These are phyloP conservation scores for Phalanger gymnotis DNA, from an alignment of 2,797 vertebrate genomes.

Conservation along the genomic window DNA sequence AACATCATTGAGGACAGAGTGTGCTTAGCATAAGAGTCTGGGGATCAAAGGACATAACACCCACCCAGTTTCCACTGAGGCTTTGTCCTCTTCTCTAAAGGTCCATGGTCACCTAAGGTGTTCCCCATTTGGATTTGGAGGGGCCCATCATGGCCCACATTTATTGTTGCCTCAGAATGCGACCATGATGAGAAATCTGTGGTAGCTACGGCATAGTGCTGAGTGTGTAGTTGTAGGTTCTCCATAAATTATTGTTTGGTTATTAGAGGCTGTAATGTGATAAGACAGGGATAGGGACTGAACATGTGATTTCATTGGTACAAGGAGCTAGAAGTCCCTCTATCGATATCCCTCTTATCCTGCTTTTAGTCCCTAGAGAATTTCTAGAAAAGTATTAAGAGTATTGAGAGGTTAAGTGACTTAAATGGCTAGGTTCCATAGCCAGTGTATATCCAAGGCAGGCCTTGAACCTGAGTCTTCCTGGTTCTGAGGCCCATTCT, in stretches of 20 bases:
- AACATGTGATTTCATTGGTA: not conserved
- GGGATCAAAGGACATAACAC: not conserved
- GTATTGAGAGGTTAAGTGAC: not conserved
- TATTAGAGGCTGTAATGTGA: not conserved
- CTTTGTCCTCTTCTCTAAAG: not conserved
- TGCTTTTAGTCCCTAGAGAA: not conserved
- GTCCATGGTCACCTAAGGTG: not conserved
- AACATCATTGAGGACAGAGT: not conserved
- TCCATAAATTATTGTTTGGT: not conserved
- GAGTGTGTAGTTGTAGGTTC: not conserved
- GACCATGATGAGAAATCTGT: not conserved
- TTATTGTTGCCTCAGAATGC: not conserved
- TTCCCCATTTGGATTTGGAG: not conserved
- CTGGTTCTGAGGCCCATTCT: not conserved
- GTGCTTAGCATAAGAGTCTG: not conserved
- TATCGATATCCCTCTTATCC: not conserved
- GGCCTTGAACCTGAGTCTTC: not conserved
- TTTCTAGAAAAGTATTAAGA: not conserved
- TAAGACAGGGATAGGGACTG: not conserved
- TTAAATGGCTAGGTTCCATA: not conserved
- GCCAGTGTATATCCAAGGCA: not conserved
- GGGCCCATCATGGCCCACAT: not conserved
- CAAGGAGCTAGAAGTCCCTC: not conserved
- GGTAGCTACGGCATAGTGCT: not conserved
- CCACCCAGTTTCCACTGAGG: not conserved